These are phyloP conservation scores for Theristus sp. DNA, from an alignment of 2,888 invertebrate species.

Conservation along the genomic window DNA sequence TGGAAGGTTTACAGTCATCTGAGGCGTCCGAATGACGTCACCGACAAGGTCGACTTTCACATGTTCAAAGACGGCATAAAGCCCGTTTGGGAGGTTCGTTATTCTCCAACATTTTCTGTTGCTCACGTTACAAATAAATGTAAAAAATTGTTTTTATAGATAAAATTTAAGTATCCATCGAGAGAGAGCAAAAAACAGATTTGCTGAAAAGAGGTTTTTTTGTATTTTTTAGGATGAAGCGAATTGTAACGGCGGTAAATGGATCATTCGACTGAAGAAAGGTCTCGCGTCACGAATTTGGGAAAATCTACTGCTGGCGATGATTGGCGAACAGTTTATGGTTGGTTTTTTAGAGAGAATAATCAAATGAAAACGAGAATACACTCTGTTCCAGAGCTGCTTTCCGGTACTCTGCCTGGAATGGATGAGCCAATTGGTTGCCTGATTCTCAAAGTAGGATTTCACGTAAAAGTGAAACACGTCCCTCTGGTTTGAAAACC, in stretches of 20 bases:
- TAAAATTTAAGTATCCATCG: too few species aligned
- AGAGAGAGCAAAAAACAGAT: too few species aligned
- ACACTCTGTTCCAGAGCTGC: not conserved
- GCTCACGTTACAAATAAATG: not conserved
- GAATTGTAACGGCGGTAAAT: slow-evolving; percentile 89
- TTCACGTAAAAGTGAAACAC: too few species aligned
- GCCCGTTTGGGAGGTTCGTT: slow-evolving; percentile 83
- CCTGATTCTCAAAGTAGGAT: too few species aligned
- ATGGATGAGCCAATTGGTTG: not conserved
- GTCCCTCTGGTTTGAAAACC: too few species aligned
- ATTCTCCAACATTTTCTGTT: not conserved
- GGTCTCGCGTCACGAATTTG: slow-evolving; percentile 84
- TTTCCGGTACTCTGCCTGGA: not conserved
- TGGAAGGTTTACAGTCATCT: slow-evolving; percentile 87
- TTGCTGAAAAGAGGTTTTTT: too few species aligned
- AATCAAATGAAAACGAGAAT: too few species aligned
- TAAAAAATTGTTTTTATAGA: too few species aligned
- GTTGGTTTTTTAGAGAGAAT: slow-evolving; percentile 42
- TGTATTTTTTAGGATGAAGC: slow-evolving; percentile 74
- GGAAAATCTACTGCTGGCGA: slow-evolving; percentile 94
- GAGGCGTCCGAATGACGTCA: slow-evolving; percentile 66
- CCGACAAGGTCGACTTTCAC: slow-evolving; percentile 76
- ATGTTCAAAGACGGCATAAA: slow-evolving; percentile 93
- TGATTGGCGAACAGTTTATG: slow-evolving; percentile 96
- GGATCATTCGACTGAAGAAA: slow-evolving; percentile 85